Evolutionary conservation across 2,888 invertebrate species (phyloP).

Genomic region (Drosophila suboccidentalis): DNA sequence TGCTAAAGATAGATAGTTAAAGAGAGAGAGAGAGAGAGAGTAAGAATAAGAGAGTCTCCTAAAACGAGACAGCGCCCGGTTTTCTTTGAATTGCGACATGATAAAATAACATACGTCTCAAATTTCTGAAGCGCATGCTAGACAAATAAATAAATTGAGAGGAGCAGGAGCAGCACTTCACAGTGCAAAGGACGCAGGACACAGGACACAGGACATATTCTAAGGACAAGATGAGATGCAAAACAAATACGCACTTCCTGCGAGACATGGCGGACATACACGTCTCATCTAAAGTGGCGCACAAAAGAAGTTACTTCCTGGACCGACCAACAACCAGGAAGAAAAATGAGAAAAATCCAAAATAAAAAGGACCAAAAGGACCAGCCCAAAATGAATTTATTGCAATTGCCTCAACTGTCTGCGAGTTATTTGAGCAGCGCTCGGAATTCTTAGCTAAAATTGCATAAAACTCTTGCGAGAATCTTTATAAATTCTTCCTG

Average conservation of each 20-base stretch:
- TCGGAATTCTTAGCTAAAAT: constrained; percentile 68
- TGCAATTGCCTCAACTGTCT: constrained; percentile 47
- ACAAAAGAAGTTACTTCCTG: constrained; percentile 81
- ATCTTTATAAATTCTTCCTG: background rate
- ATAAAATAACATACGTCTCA: constrained; percentile 82
- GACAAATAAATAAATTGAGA: constrained; percentile 11
- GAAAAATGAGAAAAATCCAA: background rate
- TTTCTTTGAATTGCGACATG: constrained; percentile 78
- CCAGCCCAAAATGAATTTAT: constrained; percentile 65
- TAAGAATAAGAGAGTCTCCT: constrained; percentile 32
- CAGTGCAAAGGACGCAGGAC: background rate
- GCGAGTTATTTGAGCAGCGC: constrained; percentile 13
- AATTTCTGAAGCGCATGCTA: constrained; percentile 59
- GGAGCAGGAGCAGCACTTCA: constrained; percentile 40
- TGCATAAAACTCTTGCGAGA: constrained; percentile 65
- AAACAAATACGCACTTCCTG: constrained; percentile 83
- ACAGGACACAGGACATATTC: constrained; percentile 16
- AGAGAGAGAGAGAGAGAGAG: background rate
- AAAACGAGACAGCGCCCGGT: constrained; percentile 40
- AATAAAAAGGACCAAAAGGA: constrained; percentile 11
- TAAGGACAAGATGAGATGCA: constrained; percentile 63
- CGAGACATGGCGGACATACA: constrained; percentile 61
- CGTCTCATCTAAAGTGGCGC: constrained; percentile 69
- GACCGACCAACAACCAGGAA: constrained; percentile 1
- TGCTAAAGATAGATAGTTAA: background rate